Percentiles rank a stretch among this genome's conserved stretches.
Evolutionary conservation across 1,140 invertebrate genomes (phyloP).

Genomic region (Bombyx mandarina): DNA sequence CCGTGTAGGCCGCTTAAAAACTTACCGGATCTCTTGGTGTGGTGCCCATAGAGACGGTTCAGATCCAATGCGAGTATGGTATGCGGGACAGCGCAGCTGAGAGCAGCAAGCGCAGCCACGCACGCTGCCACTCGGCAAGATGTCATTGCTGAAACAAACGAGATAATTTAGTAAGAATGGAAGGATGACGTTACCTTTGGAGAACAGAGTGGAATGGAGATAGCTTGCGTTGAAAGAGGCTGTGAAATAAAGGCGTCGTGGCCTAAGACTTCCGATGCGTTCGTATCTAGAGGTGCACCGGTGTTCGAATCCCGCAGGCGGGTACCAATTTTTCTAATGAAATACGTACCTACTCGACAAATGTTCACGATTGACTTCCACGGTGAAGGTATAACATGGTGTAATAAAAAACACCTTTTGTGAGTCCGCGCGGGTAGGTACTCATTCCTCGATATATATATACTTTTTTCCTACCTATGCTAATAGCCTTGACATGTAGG

Average conservation of each 20-base stretch:
- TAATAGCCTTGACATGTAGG: too few relatives aligned
- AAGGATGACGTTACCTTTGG: background rate
- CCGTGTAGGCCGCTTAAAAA: background rate
- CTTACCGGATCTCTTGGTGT: slow-evolving; percentile 77
- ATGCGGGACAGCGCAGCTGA: slow-evolving; percentile 71
- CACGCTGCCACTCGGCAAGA: slow-evolving; percentile 51
- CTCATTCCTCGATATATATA: too few relatives aligned
- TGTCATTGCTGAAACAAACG: slow-evolving; percentile 50
- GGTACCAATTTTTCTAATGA: too few relatives aligned
- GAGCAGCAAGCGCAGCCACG: slow-evolving; percentile 61
- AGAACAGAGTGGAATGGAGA: background rate
- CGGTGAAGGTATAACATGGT: background rate
- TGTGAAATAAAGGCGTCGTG: background rate
- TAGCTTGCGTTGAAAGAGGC: background rate
- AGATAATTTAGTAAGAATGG: too few relatives aligned
- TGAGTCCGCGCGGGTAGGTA: too few relatives aligned
- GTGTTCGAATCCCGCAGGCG: too few relatives aligned
- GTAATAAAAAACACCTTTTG: background rate
- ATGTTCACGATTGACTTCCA: too few relatives aligned
- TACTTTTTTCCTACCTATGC: too few relatives aligned
- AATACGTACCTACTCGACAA: too few relatives aligned
- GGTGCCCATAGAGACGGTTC: slow-evolving; percentile 77
- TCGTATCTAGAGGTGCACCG: background rate
- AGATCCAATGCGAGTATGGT: slow-evolving; percentile 76
- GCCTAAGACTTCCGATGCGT: background rate